Percentiles rank a stretch among this genome's conserved stretches.
Conservation (phyloP, 2,113 vertebrate species). For the zebrafish (Danio rerio) region GRCz12tu NC_133192.1:51220501-51221000, state of each 20-base stretch:
- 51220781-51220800: conserved; percentile 22
- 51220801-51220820: not conserved
- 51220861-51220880: not conserved
- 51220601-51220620: conserved; percentile 44
- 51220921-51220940: not conserved
- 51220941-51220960: not conserved
- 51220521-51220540: conserved; percentile 43
- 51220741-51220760: conserved; percentile 23
- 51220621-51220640: conserved; percentile 41
- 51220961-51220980: too few species aligned
- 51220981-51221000: not conserved
- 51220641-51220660: conserved; percentile 57
- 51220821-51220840: conserved; percentile 2
- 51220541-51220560: conserved; percentile 39
- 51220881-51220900: conserved; percentile 17
- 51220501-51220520: conserved; percentile 71
- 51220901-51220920: not conserved
- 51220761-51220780: conserved; percentile 16
- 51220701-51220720: conserved; percentile 24
- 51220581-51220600: conserved; percentile 49
- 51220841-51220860: conserved; percentile 16
- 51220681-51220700: conserved; percentile 28
- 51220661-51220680: conserved; percentile 54
- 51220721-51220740: conserved; percentile 23
- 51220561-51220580: conserved; percentile 21